Percentiles rank a stretch among this genome's conserved stretches.
These are phyloP conservation scores for Taurulus bubalis DNA, from an alignment of 2,113 vertebrate genomes.

Conservation along the genomic window DNA sequence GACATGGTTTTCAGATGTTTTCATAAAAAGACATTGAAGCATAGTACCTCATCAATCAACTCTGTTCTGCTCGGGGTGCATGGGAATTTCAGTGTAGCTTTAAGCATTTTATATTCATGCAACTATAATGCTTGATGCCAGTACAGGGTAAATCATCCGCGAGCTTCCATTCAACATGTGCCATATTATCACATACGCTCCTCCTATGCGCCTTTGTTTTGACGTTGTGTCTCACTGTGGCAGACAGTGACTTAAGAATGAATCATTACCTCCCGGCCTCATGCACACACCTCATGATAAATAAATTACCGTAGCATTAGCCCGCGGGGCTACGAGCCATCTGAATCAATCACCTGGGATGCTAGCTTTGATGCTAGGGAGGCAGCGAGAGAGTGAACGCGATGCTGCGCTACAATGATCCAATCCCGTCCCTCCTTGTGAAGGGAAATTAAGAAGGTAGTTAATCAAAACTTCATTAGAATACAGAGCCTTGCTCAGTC, in stretches of 20 bases:
- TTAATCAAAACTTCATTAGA: slow-evolving; percentile 84
- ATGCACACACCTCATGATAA: slow-evolving; percentile 56
- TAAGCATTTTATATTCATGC: slow-evolving; percentile 50
- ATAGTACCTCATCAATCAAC: slow-evolving; percentile 59
- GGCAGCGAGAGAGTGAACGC: slow-evolving; percentile 32
- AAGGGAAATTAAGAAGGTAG: slow-evolving; percentile 79
- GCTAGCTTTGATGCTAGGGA: slow-evolving; percentile 49
- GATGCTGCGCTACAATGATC: slow-evolving; percentile 42
- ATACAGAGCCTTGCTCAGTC: slow-evolving; percentile 66
- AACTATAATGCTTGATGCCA: slow-evolving; percentile 19
- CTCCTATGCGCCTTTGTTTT: slow-evolving; percentile 50
- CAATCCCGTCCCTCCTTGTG: slow-evolving; percentile 63
- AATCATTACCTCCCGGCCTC: slow-evolving; percentile 49
- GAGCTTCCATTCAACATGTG: slow-evolving; percentile 42
- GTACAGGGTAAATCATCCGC: slow-evolving; percentile 37
- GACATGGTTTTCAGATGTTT: slow-evolving; percentile 48
- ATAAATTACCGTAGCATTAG: slow-evolving; percentile 78
- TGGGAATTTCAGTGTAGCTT: slow-evolving; percentile 23
- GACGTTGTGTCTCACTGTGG: slow-evolving; percentile 48
- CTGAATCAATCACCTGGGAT: slow-evolving; percentile 75
- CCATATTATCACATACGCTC: slow-evolving; percentile 46
- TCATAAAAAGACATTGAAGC: slow-evolving; percentile 56
- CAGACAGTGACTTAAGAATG: slow-evolving; percentile 54
- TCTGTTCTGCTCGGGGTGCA: background rate
- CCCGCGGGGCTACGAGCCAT: slow-evolving; percentile 46